Evolutionary conservation across 37 sponge, comb jelly and placozoan species (phyloP).

Genomic region (Beroe forskalii): DNA sequence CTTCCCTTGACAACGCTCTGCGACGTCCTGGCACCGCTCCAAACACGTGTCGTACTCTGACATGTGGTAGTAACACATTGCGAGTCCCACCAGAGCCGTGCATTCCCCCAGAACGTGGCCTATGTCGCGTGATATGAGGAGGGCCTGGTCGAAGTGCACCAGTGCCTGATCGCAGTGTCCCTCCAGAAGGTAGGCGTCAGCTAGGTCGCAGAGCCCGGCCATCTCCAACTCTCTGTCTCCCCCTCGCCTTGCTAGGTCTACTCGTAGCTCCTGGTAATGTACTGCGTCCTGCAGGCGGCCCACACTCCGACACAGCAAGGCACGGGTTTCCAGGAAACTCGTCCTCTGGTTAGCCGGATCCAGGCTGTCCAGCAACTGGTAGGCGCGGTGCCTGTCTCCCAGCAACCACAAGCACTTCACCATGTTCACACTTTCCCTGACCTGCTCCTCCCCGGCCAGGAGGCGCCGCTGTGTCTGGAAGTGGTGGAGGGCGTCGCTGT

Average conservation of each 20-base stretch:
- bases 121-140: conserved; percentile 23
- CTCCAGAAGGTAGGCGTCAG: background rate
- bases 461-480: background rate
- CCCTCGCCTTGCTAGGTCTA: background rate
- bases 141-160: conserved; percentile 35
- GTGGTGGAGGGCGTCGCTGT: conserved; percentile 20
- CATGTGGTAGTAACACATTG: conserved; percentile 17
- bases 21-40: background rate
- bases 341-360: background rate
- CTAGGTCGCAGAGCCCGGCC: background rate
- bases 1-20: background rate
- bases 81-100: background rate
- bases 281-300: background rate
- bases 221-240: conserved; percentile 17
- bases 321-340: background rate
- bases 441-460: conserved; percentile 9
- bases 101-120: conserved; percentile 5
- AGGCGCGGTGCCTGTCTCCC: background rate
- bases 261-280: background rate
- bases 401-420: conserved; percentile 30
- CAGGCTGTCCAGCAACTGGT: background rate
- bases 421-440: background rate
- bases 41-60: conserved; percentile 16
- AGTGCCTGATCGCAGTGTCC: conserved; percentile 41
- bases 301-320: background rate